Evolutionary conservation across 1,140 invertebrate species (phyloP), one percentile per base, ranked within the genome.

Genomic region (Drosophila bocki): DNA sequence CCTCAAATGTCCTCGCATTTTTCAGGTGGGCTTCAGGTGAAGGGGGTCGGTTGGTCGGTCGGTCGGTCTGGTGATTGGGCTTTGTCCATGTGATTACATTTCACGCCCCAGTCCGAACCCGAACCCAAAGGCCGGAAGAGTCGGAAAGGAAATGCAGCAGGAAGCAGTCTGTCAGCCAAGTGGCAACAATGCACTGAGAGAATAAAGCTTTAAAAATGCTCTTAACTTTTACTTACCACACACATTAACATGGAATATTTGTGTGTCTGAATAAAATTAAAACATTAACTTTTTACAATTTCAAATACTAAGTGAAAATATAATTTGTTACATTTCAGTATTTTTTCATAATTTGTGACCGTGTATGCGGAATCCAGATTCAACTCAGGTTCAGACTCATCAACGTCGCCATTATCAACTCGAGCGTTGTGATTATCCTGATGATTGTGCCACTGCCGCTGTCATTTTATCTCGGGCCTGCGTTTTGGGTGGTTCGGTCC

Each of bases 401-500:
- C 82, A 84, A 81, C 82, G 82, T 84, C 78, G 82, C 74, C 64
- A 84, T 84, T 84, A 84, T 85, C 78, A 85, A 85, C 82, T 86
- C 78, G 78, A 85, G 82, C 78, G 63, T 62, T 85, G 78, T 86
- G 82, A 85, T 85, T 85, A 85, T 85, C 70, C 81, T 85, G 68
- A 85, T 78, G 78, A 85, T 84, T 84, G 82, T 72, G 70, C 45
- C 67, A 71, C 70, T 59, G 68, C 45, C 41, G 63, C 67, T 70
- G 67, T 68, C 48, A 65, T 68, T 68, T 68, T 68, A 68, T 70
- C 67, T 48, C 29, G 11, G 19, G 67, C 62, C 62, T 68, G 19
- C 39, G 65, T 48, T 44, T 54, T 37, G 42, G 72, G 50, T 56
- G 57, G 19, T 26, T 26, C 45, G 72, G 26, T 32, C 35, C 47